Evolutionary conservation across 2,888 invertebrate genomes (phyloP).

Genomic region (Spilarctia lutea): DNA sequence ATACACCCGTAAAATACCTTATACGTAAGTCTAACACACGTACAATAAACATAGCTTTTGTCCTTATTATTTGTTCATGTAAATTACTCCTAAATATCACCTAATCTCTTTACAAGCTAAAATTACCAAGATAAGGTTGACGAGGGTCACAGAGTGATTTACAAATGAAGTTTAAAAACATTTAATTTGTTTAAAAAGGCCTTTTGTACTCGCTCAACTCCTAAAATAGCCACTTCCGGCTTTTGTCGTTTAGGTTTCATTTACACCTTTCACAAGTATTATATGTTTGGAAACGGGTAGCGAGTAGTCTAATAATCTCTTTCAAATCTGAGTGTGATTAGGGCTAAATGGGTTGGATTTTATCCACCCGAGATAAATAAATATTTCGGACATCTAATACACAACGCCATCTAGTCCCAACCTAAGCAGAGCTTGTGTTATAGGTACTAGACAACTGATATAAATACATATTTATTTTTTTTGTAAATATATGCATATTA

Average conservation of each 20-base stretch:
- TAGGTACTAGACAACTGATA: too few species aligned
- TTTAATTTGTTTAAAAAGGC: conserved; percentile 60
- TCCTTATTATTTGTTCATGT: conserved; percentile 47
- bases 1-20: background rate
- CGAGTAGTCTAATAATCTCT: conserved; percentile 8
- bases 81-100: conserved; percentile 64
- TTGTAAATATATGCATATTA: too few species aligned
- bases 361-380: background rate
- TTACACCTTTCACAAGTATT: conserved; percentile 13
- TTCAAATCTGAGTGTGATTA: conserved; percentile 1
- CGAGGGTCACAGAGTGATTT: conserved; percentile 69
- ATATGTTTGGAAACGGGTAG: background rate
- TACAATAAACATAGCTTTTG: conserved; percentile 36
- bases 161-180: conserved; percentile 65
- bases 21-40: conserved; percentile 30
- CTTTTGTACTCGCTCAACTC: conserved; percentile 45
- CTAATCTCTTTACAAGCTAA: conserved; percentile 67
- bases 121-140: conserved; percentile 67
- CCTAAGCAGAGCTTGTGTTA: too few species aligned
- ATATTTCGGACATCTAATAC: too few species aligned
- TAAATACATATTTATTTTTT: too few species aligned
- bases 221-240: conserved; percentile 24
- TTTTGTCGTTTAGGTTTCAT: conserved; percentile 28
- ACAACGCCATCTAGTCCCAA: too few species aligned
- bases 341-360: background rate